phyloP scores from a whole-genome alignment of 2,888 invertebrate species.

The Arge pagana region DNA sequence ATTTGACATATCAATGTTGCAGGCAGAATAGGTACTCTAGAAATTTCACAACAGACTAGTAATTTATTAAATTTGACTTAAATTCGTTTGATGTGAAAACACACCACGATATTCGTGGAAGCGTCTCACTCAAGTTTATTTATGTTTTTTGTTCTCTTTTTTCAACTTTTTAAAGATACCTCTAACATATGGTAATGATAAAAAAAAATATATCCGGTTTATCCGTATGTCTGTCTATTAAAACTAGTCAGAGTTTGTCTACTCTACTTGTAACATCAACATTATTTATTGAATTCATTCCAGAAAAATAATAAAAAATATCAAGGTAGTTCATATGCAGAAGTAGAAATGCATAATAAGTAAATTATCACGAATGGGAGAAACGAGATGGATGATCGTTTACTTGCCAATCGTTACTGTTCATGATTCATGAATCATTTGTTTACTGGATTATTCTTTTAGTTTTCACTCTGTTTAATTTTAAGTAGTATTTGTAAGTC shows the following conservation, averaged over 20 bases:
- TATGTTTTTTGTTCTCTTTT: no score
- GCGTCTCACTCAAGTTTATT: no score
- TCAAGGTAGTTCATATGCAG: slow-evolving; percentile 7
- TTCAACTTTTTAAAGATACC: no score
- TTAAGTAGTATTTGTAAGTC: no score
- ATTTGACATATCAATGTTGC: slow-evolving; percentile 14
- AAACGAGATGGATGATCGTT: slow-evolving; percentile 12
- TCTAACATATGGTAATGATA: no score
- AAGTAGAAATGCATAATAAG: slow-evolving; percentile 5
- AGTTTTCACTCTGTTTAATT: no score
- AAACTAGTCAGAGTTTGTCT: slow-evolving; percentile 20
- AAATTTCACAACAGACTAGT: neutral
- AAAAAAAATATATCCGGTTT: no score
- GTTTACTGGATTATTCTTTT: neutral
- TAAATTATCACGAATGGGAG: slow-evolving; percentile 7
- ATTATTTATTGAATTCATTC: slow-evolving; percentile 41
- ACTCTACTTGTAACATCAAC: slow-evolving; percentile 17
- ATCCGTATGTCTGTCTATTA: slow-evolving; percentile 8
- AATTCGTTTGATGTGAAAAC: no score
- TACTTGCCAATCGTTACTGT: slow-evolving; percentile 6
- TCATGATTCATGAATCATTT: slow-evolving; percentile 1
- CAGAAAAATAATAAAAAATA: slow-evolving; percentile 31
- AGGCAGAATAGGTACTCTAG: slow-evolving; percentile 11
- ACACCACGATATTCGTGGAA: no score
- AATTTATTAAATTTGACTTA: no score